Conservation (phyloP, 2,113 vertebrate genomes). For the Ctenodactylus gundi region DNA sequence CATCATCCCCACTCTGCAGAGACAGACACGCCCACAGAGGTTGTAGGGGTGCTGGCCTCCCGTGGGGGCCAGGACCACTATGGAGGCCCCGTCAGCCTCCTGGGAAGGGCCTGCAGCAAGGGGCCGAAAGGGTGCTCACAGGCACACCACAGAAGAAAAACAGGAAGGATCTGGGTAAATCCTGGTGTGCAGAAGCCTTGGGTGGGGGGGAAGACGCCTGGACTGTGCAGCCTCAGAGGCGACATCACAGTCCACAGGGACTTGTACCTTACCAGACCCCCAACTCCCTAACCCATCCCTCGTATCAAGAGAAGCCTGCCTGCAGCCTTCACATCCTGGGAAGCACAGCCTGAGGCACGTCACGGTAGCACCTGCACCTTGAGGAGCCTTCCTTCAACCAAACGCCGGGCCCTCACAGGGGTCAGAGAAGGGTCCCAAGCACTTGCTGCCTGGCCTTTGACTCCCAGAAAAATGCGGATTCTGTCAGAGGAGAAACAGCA, state of each 20-base stretch:
- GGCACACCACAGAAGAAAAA: neutral
- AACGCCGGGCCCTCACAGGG: neutral
- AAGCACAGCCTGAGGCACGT: too few relatives aligned
- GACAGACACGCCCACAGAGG: constrained; percentile 17
- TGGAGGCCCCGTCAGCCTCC: neutral
- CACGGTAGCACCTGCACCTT: neutral
- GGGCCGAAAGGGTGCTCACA: neutral
- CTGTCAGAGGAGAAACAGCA: too few relatives aligned
- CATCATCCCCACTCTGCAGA: constrained; percentile 93
- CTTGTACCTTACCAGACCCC: neutral
- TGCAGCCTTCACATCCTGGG: neutral
- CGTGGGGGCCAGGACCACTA: neutral
- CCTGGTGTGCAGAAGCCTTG: neutral
- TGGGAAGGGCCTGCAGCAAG: neutral
- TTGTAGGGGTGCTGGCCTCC: constrained; percentile 41
- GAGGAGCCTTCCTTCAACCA: neutral
- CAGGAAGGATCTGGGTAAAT: neutral
- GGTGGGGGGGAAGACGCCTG: neutral
- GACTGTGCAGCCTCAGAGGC: neutral
- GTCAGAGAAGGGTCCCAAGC: neutral
- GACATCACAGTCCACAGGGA: neutral
- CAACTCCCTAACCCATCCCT: neutral
- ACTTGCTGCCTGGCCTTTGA: neutral
- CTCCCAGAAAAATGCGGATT: neutral
- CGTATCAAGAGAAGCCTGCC: neutral